Conservation (phyloP, 2,113 vertebrate species). For the Canis aureus region DNA sequence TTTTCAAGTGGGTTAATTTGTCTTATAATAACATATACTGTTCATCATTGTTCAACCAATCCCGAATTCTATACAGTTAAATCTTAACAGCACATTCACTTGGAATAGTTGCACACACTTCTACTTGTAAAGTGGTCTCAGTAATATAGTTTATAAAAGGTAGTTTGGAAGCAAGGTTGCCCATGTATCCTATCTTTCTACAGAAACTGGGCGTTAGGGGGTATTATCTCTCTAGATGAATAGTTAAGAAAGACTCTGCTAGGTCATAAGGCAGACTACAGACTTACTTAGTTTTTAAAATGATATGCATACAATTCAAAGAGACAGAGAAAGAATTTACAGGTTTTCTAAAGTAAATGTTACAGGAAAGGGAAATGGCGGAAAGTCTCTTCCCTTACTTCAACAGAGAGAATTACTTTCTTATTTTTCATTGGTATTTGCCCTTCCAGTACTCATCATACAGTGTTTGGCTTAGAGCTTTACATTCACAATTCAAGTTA, state of each 20-base stretch:
- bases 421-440: background rate
- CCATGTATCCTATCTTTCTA: background rate
- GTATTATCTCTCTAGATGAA: background rate
- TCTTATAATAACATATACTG: conserved; percentile 83
- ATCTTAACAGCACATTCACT: conserved; percentile 68
- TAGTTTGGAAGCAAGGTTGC: conserved; percentile 6
- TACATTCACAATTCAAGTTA: background rate
- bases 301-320: background rate
- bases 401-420: background rate
- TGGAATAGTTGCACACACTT: conserved; percentile 85
- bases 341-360: background rate
- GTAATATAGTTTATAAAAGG: conserved; percentile 83
- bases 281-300: background rate
- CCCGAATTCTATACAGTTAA: conserved; percentile 78
- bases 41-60: conserved; percentile 84
- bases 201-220: background rate
- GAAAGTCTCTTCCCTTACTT: background rate
- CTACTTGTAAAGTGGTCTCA: conserved; percentile 83
- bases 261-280: background rate
- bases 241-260: background rate
- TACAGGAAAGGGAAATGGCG: background rate
- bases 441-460: background rate
- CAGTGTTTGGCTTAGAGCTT: background rate
- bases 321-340: background rate
- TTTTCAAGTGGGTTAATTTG: conserved; percentile 86